These are phyloP conservation scores for Hexactinellida sp. DNA, from an alignment of 37 sponge, comb jelly and placozoan species.

Conservation along the genomic window DNA sequence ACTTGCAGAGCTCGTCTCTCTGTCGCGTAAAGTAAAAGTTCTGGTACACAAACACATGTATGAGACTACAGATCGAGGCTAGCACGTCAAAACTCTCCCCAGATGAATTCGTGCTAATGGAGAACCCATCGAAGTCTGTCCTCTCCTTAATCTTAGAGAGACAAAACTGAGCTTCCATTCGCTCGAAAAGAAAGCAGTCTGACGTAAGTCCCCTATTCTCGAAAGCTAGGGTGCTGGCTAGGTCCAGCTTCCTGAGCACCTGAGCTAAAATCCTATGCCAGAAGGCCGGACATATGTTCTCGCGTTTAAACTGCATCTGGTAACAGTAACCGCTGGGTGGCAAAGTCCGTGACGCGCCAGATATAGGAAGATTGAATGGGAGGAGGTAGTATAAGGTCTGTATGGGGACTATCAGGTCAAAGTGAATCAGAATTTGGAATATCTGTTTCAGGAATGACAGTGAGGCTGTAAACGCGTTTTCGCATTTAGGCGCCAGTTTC, in stretches of 20 bases:
- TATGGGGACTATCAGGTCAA: background rate
- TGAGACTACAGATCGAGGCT: background rate
- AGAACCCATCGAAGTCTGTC: conserved; percentile 3
- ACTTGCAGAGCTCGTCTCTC: background rate
- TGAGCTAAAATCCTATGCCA: background rate
- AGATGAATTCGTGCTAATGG: background rate
- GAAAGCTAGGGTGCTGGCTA: background rate
- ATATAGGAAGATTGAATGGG: background rate
- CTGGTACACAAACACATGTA: background rate
- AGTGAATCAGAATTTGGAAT: background rate
- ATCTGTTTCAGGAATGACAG: background rate
- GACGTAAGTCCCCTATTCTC: background rate
- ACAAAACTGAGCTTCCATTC: background rate
- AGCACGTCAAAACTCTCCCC: background rate
- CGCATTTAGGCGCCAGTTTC: conserved; percentile 9
- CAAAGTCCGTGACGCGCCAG: background rate
- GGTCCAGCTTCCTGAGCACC: background rate
- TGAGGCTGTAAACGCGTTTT: background rate
- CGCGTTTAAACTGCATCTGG: conserved; percentile 4
- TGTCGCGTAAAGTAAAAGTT: background rate
- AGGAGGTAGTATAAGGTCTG: background rate
- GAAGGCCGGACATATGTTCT: background rate
- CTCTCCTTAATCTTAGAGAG: background rate
- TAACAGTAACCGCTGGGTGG: background rate
- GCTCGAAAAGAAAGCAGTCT: background rate